Conservation (phyloP, 2,888 invertebrate species). For the Halictus quadricinctus region DNA sequence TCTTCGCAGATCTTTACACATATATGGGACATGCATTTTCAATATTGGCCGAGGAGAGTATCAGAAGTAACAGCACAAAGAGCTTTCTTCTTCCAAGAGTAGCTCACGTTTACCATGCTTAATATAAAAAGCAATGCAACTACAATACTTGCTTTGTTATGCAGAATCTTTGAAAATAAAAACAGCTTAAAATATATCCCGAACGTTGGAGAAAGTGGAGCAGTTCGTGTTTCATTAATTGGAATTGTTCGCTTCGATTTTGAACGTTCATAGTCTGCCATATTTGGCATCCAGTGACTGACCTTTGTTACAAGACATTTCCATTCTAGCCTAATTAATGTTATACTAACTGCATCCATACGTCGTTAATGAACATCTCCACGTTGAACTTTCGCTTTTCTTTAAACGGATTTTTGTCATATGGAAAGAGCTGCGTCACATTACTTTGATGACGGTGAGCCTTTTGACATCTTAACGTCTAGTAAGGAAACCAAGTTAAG, state of each 20-base stretch:
- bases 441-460: neutral
- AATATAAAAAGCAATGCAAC: neutral
- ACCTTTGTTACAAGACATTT: too few species aligned
- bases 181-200: neutral
- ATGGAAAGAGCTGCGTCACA: neutral
- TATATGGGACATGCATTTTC: neutral
- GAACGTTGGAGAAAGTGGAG: too few species aligned
- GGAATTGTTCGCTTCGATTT: neutral
- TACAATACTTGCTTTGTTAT: neutral
- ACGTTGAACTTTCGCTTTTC: neutral
- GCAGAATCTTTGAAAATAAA: neutral
- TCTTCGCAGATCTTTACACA: neutral
- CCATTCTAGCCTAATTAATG: neutral
- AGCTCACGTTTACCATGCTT: neutral
- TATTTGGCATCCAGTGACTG: neutral
- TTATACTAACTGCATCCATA: neutral
- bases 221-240: neutral
- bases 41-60: neutral
- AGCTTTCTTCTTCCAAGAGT: constrained; percentile 5
- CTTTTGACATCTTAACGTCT: neutral
- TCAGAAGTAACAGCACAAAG: neutral
- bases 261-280: neutral
- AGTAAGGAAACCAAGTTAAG: constrained; percentile 12
- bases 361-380: neutral
- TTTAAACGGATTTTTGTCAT: neutral